Percentiles rank a stretch among this genome's conserved stretches.
Conservation (phyloP, 2,113 vertebrate genomes). For the Turnix velox region DNA sequence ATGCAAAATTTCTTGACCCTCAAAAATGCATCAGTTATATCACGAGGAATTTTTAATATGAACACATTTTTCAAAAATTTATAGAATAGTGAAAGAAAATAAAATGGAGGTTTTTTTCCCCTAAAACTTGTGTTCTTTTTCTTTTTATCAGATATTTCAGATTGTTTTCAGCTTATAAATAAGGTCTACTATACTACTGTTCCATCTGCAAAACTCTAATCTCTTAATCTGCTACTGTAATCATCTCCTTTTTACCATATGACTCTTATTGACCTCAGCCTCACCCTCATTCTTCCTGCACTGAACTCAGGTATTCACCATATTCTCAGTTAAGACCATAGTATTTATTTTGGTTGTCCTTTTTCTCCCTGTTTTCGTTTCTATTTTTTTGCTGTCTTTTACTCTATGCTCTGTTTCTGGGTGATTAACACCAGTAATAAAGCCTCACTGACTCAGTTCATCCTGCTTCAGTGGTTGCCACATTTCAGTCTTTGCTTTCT, state of each 20-base stretch:
- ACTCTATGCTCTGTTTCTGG: background rate
- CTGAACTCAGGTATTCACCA: background rate
- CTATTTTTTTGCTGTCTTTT: background rate
- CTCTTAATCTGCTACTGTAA: background rate
- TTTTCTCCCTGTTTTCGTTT: background rate
- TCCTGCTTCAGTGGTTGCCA: background rate
- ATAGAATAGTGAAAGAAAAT: background rate
- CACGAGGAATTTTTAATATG: background rate
- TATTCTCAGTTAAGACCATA: background rate
- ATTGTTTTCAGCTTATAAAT: background rate
- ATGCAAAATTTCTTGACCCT: background rate
- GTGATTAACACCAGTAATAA: background rate
- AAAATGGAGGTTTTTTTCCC: background rate
- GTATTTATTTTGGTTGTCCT: background rate
- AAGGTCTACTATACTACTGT: background rate
- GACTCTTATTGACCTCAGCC: background rate
- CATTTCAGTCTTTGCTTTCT: background rate
- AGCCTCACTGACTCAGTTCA: background rate
- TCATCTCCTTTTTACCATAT: background rate
- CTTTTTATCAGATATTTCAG: background rate
- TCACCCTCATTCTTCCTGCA: background rate
- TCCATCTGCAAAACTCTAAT: background rate
- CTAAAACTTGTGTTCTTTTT: background rate
- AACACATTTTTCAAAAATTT: background rate
- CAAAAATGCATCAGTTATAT: background rate